Conservation (phyloP, 2,113 vertebrate genomes). For the Ellobius talpinus region DNA sequence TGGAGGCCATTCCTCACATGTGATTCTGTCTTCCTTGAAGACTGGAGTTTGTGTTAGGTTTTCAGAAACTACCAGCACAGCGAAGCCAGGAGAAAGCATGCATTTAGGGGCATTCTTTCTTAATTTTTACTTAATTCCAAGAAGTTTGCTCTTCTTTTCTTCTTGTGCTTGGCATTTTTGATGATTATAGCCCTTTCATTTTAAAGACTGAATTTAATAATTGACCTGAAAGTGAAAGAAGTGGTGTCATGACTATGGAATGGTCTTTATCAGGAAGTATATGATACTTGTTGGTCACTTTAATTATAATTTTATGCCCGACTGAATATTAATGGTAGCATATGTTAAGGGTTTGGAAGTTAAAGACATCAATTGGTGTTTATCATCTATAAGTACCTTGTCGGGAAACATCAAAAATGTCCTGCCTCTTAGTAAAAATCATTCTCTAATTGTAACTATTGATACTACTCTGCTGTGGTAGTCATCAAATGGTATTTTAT, state of each 20-base stretch:
- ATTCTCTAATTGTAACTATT: neutral
- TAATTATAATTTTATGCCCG: neutral
- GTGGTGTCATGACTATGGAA: neutral
- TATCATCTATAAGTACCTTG: neutral
- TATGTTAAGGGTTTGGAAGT: neutral
- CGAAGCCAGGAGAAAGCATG: neutral
- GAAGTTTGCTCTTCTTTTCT: neutral
- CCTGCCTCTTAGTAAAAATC: neutral
- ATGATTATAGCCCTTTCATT: neutral
- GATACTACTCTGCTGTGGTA: neutral
- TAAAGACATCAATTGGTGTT: neutral
- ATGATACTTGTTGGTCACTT: neutral
- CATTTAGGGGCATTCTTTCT: neutral
- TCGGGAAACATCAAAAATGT: neutral
- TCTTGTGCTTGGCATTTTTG: conserved; percentile 37
- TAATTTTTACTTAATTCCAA: conserved; percentile 11
- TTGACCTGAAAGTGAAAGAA: neutral
- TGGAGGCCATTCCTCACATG: neutral
- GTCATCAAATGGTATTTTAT: neutral
- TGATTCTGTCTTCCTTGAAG: neutral
- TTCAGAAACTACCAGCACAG: neutral
- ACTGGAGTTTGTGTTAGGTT: neutral
- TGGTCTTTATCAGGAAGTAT: neutral
- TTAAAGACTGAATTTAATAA: neutral
- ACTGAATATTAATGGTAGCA: neutral